Percentiles rank a stretch among this genome's conserved stretches.
Conservation (phyloP, 2,113 vertebrate species). For the Oostethus manadensis region DNA sequence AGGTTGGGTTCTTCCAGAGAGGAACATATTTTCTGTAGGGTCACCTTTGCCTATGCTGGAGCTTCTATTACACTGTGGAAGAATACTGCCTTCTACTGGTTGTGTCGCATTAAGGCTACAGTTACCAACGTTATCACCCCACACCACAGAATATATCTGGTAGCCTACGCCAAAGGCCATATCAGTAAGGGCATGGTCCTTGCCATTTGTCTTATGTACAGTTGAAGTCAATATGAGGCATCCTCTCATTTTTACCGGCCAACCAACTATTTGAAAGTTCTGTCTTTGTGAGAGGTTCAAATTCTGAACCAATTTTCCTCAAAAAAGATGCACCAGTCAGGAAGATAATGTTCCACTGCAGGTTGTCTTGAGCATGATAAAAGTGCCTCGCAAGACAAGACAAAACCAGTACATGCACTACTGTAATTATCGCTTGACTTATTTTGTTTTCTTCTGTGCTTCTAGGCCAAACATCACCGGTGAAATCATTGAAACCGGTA, state of each 20-base stretch:
- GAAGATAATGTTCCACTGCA: too few species aligned
- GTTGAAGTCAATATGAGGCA: neutral
- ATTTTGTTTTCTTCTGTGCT: conserved; percentile 18
- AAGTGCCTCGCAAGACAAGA: neutral
- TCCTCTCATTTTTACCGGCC: too few species aligned
- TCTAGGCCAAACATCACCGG: conserved; percentile 90
- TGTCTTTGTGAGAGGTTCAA: too few species aligned
- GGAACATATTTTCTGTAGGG: neutral
- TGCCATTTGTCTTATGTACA: neutral
- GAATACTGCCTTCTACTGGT: conserved; percentile 40
- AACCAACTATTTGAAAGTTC: too few species aligned
- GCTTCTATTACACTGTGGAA: neutral
- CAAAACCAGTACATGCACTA: neutral
- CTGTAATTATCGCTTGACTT: neutral
- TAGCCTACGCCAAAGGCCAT: neutral
- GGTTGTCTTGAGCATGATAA: too few species aligned
- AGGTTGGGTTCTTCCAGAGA: neutral
- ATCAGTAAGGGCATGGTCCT: neutral
- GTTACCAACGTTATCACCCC: neutral
- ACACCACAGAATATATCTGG: neutral
- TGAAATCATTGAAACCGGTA: conserved; percentile 90
- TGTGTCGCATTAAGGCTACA: conserved; percentile 19
- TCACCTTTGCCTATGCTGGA: neutral
- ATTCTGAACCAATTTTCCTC: too few species aligned
- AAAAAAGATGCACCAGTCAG: too few species aligned